phyloP scores from a whole-genome alignment of 2,888 invertebrate species.

The Choristoneura rosaceana region DNA sequence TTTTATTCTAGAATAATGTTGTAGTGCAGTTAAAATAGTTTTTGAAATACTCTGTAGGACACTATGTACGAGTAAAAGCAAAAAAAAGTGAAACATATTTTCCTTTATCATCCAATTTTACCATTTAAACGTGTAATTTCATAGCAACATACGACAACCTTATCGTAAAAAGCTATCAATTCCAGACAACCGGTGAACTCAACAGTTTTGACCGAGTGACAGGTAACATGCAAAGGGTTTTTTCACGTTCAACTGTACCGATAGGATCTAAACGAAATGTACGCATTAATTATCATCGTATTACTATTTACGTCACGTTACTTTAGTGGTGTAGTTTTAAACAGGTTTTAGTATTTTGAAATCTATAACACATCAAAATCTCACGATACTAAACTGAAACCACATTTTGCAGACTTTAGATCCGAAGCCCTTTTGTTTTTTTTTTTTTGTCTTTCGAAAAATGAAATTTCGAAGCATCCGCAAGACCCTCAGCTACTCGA shows the following conservation, averaged over 20 bases:
- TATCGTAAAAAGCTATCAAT: slow-evolving; percentile 30
- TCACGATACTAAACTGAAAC: too few relatives aligned
- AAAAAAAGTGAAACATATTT: too few relatives aligned
- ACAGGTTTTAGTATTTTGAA: slow-evolving; percentile 5
- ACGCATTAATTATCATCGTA: slow-evolving; percentile 18
- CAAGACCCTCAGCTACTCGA: too few relatives aligned
- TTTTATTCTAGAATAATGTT: background rate
- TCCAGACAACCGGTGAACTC: slow-evolving; percentile 26
- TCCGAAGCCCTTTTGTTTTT: too few relatives aligned
- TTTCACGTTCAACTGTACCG: slow-evolving; percentile 18
- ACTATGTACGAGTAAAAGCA: too few relatives aligned
- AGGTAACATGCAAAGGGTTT: slow-evolving; percentile 41
- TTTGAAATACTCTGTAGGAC: too few relatives aligned
- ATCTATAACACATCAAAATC: too few relatives aligned
- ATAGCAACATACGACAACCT: slow-evolving; percentile 8
- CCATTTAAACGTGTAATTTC: background rate
- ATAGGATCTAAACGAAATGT: slow-evolving; percentile 20
- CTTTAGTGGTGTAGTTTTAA: background rate
- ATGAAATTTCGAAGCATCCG: too few relatives aligned
- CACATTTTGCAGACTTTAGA: too few relatives aligned
- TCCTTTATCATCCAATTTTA: too few relatives aligned
- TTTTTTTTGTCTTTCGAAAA: too few relatives aligned
- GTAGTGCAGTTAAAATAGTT: too few relatives aligned
- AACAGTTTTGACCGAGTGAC: slow-evolving; percentile 33
- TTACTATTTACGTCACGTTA: slow-evolving; percentile 1